Conservation (phyloP, 2,888 invertebrate species). For the Neoascia interrupta region DNA sequence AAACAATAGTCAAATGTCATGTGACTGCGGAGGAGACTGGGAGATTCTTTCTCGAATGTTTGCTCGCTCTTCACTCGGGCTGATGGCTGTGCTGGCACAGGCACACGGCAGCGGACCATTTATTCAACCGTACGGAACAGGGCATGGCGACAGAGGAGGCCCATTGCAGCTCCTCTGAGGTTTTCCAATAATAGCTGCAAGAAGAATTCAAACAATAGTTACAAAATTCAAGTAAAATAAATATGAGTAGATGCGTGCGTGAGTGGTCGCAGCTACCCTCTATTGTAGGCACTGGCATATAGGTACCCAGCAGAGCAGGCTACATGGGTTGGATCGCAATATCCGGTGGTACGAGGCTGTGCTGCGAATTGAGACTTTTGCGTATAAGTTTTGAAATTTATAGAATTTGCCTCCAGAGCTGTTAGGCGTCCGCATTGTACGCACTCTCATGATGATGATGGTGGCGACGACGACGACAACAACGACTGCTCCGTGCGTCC, state of each 20-base stretch:
- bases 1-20: constrained; percentile 69
- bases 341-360: constrained; percentile 34
- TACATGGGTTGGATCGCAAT: constrained; percentile 9
- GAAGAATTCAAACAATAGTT: constrained; percentile 70
- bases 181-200: constrained; percentile 69
- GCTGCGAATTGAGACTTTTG: constrained; percentile 67
- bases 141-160: constrained; percentile 33
- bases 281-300: not conserved
- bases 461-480: constrained; percentile 29
- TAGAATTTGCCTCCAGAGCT: constrained; percentile 65
- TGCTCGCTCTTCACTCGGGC: constrained; percentile 53
- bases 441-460: constrained; percentile 5
- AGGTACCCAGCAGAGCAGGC: too few species aligned
- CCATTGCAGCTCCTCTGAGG: constrained; percentile 65
- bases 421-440: constrained; percentile 18
- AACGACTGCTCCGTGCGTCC: constrained; percentile 34
- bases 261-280: constrained; percentile 52
- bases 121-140: constrained; percentile 52
- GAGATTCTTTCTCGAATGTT: constrained; percentile 68
- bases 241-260: constrained; percentile 68
- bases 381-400: constrained; percentile 69
- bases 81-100: constrained; percentile 7
- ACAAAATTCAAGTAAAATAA: constrained; percentile 70
- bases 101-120: constrained; percentile 31
- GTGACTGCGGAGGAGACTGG: constrained; percentile 53